Evolutionary conservation across 2,113 vertebrate genomes (phyloP), one percentile per base, ranked within the genome.

Genomic region (Ceyx cyanopectus): DNA sequence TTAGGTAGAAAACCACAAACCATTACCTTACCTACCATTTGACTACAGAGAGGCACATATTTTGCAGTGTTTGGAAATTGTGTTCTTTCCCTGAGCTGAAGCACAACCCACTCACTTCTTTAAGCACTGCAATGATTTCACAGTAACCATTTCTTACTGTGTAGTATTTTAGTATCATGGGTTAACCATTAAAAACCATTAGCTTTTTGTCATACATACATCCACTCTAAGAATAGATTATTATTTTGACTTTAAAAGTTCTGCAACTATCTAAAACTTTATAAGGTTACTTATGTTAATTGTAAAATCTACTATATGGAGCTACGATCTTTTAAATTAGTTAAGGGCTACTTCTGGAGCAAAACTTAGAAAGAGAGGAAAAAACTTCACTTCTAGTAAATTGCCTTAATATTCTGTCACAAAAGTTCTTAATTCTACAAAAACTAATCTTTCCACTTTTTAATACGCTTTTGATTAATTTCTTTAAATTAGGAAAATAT

Each of bases 201-300:
- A 79, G 20, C 32, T 72, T 81, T 85, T 95, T 81, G 5, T 50
- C 70, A 53, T 72, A 57, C 15, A 60, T 10, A 82, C 0, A 75
- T 26, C 8, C 43, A 54, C 30, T 79, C 21, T 51, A 87, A 87
- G 37, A 91, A 79, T 6, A 4, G 20, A 68, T 89, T 17, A 67
- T 23, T 81, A 43, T 73, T 80, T 69, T 65, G 73, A 85, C 45
- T 81, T 85, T 34, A 68, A 77, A 81, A 86, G 70, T 90, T 92
- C 34, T 23, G 51, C 30, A 56, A 7, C 48, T 79, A 23, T 46
- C 27, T 70, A 65, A 87, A 92, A 68, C 53, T 90, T 88, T 3
- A 10, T 81, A 57, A 67, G 26, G 12, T 16, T 91, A 81, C 41
- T 72, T 53, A 46, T 45, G 12, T 53, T 72, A 86, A 92, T 79